phyloP scores from a whole-genome alignment of 2,797 vertebrate genomes.

The Eleutherodactylus coqui region DNA sequence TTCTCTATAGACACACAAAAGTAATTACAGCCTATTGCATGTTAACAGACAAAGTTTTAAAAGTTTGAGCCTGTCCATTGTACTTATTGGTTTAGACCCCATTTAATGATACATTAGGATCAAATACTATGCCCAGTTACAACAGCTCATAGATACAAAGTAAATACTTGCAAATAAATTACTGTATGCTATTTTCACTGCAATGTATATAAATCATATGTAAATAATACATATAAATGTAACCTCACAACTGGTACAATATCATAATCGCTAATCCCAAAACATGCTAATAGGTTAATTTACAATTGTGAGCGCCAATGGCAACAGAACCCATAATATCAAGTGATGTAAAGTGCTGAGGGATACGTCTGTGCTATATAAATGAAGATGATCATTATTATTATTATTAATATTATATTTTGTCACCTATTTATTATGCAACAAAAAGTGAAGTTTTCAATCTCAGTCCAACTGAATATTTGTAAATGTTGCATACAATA shows the following conservation, averaged over 20 bases:
- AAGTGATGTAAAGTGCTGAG: too few relatives aligned
- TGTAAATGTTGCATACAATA: not conserved
- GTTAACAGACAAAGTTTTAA: not conserved
- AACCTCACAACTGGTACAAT: not conserved
- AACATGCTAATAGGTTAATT: too few relatives aligned
- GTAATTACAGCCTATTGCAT: not conserved
- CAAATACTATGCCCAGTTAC: not conserved
- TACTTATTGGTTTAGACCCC: not conserved
- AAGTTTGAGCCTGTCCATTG: not conserved
- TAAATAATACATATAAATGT: not conserved
- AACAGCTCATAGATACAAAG: not conserved
- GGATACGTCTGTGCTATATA: too few relatives aligned
- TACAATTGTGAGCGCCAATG: too few relatives aligned
- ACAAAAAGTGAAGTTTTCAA: too few relatives aligned
- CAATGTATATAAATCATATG: not conserved
- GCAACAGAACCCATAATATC: too few relatives aligned
- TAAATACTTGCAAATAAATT: not conserved
- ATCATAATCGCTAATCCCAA: too few relatives aligned
- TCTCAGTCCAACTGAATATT: not conserved
- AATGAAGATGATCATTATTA: too few relatives aligned
- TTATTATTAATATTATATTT: too few relatives aligned
- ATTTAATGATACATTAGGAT: not conserved
- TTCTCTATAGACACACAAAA: not conserved
- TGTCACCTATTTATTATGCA: too few relatives aligned
- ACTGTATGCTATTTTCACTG: not conserved